phyloP scores from a whole-genome alignment of 2,888 invertebrate species.

The Muscina levida region DNA sequence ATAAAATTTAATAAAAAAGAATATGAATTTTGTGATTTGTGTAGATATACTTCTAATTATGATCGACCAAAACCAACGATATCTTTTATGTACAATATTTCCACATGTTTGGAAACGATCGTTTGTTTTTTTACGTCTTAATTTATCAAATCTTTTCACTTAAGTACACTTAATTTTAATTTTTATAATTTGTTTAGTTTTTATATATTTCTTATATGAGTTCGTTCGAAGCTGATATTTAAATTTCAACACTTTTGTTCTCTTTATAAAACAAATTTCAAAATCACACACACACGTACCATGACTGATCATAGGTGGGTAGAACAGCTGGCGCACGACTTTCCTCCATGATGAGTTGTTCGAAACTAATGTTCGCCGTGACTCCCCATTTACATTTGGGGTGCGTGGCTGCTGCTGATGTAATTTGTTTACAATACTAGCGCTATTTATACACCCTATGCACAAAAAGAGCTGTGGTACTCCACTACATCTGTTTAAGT shows the following conservation, averaged over 20 bases:
- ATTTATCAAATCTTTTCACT: neutral
- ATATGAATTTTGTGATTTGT: too few species aligned
- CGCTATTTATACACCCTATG: slow-evolving; percentile 21
- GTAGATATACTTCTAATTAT: too few species aligned
- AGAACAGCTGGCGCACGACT: slow-evolving; percentile 69
- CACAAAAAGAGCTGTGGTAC: too few species aligned
- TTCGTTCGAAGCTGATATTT: too few species aligned
- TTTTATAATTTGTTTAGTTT: neutral
- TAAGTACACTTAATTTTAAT: too few species aligned
- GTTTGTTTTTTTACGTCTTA: slow-evolving; percentile 5
- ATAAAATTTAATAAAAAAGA: too few species aligned
- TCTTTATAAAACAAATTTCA: too few species aligned
- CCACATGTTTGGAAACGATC: too few species aligned
- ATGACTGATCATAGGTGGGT: slow-evolving; percentile 72
- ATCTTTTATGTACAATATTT: too few species aligned
- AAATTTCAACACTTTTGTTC: too few species aligned
- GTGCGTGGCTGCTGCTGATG: slow-evolving; percentile 9
- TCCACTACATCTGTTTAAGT: too few species aligned
- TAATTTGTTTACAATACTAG: slow-evolving; percentile 37
- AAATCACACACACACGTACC: slow-evolving; percentile 68
- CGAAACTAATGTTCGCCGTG: slow-evolving; percentile 64
- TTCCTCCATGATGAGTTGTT: slow-evolving; percentile 71
- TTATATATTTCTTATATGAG: neutral
- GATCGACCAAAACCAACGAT: too few species aligned
- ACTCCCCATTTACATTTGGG: slow-evolving; percentile 39